Evolutionary conservation across 2,797 vertebrate genomes (phyloP), one percentile per base, ranked within the genome.

Genomic region (Fringilla coelebs): DNA sequence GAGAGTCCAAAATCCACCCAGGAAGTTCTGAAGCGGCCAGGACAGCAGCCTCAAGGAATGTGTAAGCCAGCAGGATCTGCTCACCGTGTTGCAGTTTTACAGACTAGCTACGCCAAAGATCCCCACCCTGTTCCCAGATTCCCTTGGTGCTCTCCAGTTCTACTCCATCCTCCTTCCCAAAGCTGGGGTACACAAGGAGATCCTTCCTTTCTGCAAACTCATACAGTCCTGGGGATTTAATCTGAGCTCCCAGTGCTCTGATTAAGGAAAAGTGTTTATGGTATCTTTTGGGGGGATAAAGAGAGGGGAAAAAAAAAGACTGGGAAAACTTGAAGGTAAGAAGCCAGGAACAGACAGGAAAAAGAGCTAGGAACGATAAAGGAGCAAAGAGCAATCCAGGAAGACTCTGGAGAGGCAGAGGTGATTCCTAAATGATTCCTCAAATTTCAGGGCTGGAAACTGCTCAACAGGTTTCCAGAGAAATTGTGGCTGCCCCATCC

Each of bases 151-250:
- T 70, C 3, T 3, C 68, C 25, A 11, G 12, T 13, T 32, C 38
- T 21, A 10, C 17, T 55, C 31, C 4, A 1, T 26, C 4, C 1
- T 11, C 46, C 24, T 54, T 34, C 46, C 70, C 36, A 3, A 8
- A 2, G 12, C 0, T 1, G 6, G 67, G 1, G 1, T 7, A 15
- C 49, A 2, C 13, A 21, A 43, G 65, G 32, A 85, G 17, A 90
- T 24, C 54, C 29, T 46, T 72, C 66, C 46, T 31, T 71, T 71
- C 36, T 11, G 38, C 45, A 10, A 13, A 1, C 26, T 26, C 0
- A 0, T 1, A 15, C 3, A 7, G 7, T 2, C 2, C 73, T 19
- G 43, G 14, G 55, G 41, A 61, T 51, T 52, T 32, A 7, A n/a
- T 7, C 11, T 2, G 14, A 68, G 61, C 31, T 80, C 18, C 49